Conservation (phyloP, 2,888 invertebrate genomes). For the Trileptium ribeirensis region DNA sequence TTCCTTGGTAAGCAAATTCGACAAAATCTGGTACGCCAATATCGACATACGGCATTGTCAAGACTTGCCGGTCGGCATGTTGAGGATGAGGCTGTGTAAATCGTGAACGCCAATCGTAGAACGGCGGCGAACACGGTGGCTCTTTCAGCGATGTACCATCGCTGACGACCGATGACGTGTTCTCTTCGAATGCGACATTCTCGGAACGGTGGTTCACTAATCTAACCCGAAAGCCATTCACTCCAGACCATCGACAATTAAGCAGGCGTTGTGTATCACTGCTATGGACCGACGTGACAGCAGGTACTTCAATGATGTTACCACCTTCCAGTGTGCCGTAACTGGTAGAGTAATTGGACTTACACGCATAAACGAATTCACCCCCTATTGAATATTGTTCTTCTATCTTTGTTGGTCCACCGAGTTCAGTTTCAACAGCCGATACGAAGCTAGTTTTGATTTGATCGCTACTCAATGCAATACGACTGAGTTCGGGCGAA, state of each 20-base stretch:
- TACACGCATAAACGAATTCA: neutral
- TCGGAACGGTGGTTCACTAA: neutral
- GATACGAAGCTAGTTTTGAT: neutral
- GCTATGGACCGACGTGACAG: neutral
- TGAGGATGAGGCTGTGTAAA: neutral
- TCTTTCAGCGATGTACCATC: neutral
- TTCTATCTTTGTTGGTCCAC: neutral
- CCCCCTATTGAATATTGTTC: neutral
- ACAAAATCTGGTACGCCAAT: slow-evolving; percentile 41
- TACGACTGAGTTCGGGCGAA: neutral
- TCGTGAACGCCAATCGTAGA: neutral
- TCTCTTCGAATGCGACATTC: neutral
- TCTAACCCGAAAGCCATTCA: neutral
- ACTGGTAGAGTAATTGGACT: neutral
- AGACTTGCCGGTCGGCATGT: slow-evolving; percentile 29
- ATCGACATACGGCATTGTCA: slow-evolving; percentile 41
- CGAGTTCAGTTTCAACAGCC: neutral
- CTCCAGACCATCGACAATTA: neutral
- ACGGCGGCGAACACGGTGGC: neutral
- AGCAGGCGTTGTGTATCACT: neutral
- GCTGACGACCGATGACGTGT: neutral
- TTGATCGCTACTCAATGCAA: neutral
- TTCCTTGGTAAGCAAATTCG: slow-evolving; percentile 31
- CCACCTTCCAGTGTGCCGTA: too few species aligned
- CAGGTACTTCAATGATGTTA: neutral